Evolutionary conservation across 2,888 invertebrate species (phyloP).

Genomic region (Chrysodeixis includens): DNA sequence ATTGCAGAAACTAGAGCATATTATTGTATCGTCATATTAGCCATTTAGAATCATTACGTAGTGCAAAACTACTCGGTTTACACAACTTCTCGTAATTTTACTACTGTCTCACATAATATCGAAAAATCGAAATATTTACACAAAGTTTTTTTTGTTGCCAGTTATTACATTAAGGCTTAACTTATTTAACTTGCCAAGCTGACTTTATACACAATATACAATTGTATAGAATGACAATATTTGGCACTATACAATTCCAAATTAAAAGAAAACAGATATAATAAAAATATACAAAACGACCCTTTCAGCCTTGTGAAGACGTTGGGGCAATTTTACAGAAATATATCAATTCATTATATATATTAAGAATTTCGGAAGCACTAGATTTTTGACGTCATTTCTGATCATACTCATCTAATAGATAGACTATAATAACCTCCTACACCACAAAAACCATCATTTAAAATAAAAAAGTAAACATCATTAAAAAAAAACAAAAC

Average conservation of each 20-base stretch:
- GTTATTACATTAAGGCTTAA: conserved; percentile 17
- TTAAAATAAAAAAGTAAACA: conserved; percentile 12
- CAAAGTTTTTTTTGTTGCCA: conserved; percentile 3
- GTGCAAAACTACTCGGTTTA: neutral
- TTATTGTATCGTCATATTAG: neutral
- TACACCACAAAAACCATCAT: neutral
- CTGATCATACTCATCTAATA: conserved; percentile 11
- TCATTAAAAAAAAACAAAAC: conserved; percentile 16
- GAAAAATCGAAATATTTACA: neutral
- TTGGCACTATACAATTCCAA: conserved; percentile 70
- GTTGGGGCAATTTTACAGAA: conserved; percentile 16
- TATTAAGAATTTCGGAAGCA: conserved; percentile 55
- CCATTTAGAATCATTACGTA: neutral
- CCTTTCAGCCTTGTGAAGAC: conserved; percentile 15
- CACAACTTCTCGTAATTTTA: neutral
- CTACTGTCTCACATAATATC: neutral
- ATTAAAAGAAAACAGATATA: conserved; percentile 16
- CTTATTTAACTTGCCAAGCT: conserved; percentile 11
- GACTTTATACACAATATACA: conserved; percentile 39
- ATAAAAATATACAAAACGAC: conserved; percentile 15
- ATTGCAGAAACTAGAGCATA: neutral
- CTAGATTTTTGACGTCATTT: conserved; percentile 52
- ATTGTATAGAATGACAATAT: conserved; percentile 55
- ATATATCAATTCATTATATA: conserved; percentile 15
- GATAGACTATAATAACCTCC: neutral